Evolutionary conservation across 2,797 vertebrate genomes (phyloP), one percentile per base, ranked within the genome.

Genomic region (Luscinia megarhynchos): DNA sequence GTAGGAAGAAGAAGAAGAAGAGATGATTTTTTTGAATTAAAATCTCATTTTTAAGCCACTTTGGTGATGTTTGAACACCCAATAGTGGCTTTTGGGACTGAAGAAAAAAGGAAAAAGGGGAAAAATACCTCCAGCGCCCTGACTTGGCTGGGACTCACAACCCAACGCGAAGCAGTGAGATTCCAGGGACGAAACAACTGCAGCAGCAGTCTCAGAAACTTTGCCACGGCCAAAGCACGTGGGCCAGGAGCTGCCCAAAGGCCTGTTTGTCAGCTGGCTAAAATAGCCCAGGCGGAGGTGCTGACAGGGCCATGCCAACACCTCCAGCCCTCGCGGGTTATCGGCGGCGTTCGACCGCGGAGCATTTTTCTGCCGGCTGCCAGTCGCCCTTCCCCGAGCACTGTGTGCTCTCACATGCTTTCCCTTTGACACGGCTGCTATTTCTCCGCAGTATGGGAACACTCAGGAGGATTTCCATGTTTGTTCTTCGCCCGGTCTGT

Each of bases 341-440:
- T 97, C 93, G 22, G 75, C 87, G 94, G 94, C 89, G 83, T 96
- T 96, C 43, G 92, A 94, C 90, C 84, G 83, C 4, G 1, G 70
- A 94, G 69, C 93, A 94, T 97, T 96, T 94, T 92, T 89, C 75
- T 24, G 46, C 84, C 38, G 2, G 21, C 92, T 96, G 96, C 96
- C 96, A 97, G 34, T 72, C 88, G 87, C 93, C 43, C 77, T 93
- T 91, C 67, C 91, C 90, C 46, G 18, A 15, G 32, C 80, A 69
- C 91, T 93, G 94, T 96, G 95, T 88, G 94, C 94, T 97, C 94
- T 96, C 89, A 17, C 95, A 84, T 96, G 95, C 95, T 96, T 97
- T 97, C 95, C 96, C 90, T 96, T 97, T 97, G 96, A 97, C 96
- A 95, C 57, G 83, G 95, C 93, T 96, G 95, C 95, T 96, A 97